phyloP scores from a whole-genome alignment of 2,888 invertebrate genomes.

The Zonitis immaculata region DNA sequence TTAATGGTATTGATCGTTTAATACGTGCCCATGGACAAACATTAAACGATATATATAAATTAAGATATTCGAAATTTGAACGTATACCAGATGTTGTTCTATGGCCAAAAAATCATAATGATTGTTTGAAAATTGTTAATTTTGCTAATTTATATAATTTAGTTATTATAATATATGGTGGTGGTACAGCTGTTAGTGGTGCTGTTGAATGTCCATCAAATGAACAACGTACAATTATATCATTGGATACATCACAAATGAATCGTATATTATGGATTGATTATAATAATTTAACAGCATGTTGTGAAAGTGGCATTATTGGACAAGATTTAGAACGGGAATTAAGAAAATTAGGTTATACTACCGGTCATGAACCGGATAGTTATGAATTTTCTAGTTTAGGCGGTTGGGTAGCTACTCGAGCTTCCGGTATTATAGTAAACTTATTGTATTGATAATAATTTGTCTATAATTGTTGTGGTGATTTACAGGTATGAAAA shows the following conservation, averaged over 20 bases:
- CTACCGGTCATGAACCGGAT: slow-evolving; percentile 96
- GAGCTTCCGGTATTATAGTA: slow-evolving; percentile 61
- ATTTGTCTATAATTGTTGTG: too few relatives aligned
- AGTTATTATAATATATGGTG: slow-evolving; percentile 86
- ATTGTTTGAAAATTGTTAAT: slow-evolving; percentile 75
- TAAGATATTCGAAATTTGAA: slow-evolving; percentile 68
- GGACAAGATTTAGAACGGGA: slow-evolving; percentile 92
- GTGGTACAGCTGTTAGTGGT: slow-evolving; percentile 37
- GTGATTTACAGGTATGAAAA: slow-evolving; percentile 80
- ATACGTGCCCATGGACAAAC: slow-evolving; percentile 92
- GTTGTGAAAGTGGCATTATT: slow-evolving; percentile 86
- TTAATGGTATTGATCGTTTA: slow-evolving; percentile 77
- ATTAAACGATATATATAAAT: slow-evolving; percentile 76
- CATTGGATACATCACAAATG: slow-evolving; percentile 93
- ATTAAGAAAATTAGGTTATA: slow-evolving; percentile 71
- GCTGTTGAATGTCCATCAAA: slow-evolving; percentile 70
- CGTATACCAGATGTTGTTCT: slow-evolving; percentile 91
- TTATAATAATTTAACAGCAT: slow-evolving; percentile 71
- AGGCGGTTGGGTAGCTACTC: slow-evolving; percentile 78
- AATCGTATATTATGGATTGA: slow-evolving; percentile 94
- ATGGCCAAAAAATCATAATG: slow-evolving; percentile 87
- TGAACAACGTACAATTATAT: slow-evolving; percentile 77
- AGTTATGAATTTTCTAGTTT: slow-evolving; percentile 96
- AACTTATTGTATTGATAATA: too few relatives aligned
- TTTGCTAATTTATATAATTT: slow-evolving; percentile 69